phyloP scores from a whole-genome alignment of 2,888 invertebrate genomes.

The Spisula solida region DNA sequence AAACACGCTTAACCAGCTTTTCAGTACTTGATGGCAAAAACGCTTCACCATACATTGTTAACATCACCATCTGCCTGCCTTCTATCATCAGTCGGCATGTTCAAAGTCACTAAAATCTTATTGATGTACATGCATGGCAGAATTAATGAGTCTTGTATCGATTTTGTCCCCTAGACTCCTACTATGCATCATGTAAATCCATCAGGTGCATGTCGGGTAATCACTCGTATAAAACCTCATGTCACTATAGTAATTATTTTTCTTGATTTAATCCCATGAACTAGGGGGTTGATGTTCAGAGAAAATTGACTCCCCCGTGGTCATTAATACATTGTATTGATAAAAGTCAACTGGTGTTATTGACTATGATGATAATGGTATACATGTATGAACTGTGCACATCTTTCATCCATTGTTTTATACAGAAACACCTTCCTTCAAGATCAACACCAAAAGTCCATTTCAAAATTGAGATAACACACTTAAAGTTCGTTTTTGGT shows the following conservation, averaged over 20 bases:
- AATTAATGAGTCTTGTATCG: slow-evolving; percentile 16
- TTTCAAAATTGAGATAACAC: no score
- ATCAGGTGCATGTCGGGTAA: slow-evolving; percentile 6
- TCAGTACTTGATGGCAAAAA: background rate
- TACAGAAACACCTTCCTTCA: no score
- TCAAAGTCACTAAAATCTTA: slow-evolving; percentile 13
- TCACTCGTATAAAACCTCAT: background rate
- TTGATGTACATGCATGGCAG: slow-evolving; percentile 17
- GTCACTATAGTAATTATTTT: slow-evolving; percentile 23
- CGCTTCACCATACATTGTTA: background rate
- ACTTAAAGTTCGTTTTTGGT: no score
- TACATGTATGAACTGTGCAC: no score
- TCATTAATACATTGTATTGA: slow-evolving; percentile 8
- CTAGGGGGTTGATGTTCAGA: background rate
- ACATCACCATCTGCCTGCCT: background rate
- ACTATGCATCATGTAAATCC: slow-evolving; percentile 5
- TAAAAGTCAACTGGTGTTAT: background rate
- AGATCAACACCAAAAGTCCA: no score
- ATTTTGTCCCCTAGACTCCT: background rate
- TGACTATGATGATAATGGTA: background rate
- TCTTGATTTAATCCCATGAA: slow-evolving; percentile 11
- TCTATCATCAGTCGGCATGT: background rate
- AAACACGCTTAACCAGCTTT: background rate
- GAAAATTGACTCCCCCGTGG: background rate
- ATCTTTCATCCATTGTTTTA: no score